These are phyloP conservation scores for Hypsibius dujardini DNA, from an alignment of 1,140 invertebrate genomes.

Conservation along the genomic window DNA sequence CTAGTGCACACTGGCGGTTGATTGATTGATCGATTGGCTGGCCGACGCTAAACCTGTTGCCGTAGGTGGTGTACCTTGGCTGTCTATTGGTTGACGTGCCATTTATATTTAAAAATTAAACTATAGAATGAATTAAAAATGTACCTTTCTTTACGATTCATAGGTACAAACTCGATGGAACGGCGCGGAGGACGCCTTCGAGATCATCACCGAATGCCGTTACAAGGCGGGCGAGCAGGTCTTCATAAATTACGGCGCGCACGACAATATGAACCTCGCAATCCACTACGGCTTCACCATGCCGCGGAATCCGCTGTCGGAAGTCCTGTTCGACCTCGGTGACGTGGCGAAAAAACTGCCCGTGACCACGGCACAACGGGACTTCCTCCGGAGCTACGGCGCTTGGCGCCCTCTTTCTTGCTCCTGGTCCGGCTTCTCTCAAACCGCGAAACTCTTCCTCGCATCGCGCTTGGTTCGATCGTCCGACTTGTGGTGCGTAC, in stretches of 20 bases:
- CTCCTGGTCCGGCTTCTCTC: neutral
- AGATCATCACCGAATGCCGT: constrained; percentile 36
- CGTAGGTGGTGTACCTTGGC: too few species aligned
- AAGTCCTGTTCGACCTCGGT: constrained; percentile 36
- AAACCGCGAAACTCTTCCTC: too few species aligned
- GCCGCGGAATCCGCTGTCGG: constrained; percentile 42
- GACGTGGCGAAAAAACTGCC: constrained; percentile 20
- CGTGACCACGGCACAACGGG: neutral
- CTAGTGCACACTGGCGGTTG: too few species aligned
- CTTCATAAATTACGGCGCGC: constrained; percentile 55
- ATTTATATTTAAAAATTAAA: too few species aligned
- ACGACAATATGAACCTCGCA: constrained; percentile 48
- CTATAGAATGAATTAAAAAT: too few species aligned
- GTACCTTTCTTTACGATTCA: too few species aligned
- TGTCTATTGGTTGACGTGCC: too few species aligned
- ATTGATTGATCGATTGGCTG: too few species aligned
- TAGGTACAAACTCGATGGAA: too few species aligned
- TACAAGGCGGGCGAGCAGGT: constrained; percentile 43
- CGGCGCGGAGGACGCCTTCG: constrained; percentile 35
- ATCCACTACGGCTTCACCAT: constrained; percentile 57
- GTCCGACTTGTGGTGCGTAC: too few species aligned
- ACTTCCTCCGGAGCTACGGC: neutral
- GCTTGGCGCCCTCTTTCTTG: neutral
- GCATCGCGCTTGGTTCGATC: too few species aligned
- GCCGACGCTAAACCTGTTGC: neutral